Conservation (phyloP, 2,888 invertebrate genomes). For the Xestia ashworthii region DNA sequence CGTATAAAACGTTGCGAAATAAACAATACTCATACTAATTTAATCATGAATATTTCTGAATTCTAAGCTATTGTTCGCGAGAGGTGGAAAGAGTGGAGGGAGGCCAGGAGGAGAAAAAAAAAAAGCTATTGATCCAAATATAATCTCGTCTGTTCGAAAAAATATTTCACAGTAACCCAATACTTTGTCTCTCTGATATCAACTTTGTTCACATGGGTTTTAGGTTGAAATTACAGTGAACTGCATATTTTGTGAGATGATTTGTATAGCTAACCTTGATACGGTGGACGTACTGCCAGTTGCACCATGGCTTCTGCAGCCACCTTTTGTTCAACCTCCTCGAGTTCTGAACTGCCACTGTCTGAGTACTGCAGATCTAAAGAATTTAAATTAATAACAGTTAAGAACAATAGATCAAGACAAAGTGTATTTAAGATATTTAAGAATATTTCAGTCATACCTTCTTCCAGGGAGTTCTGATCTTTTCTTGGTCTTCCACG, state of each 20-base stretch:
- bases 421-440: background rate
- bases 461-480: constrained; percentile 94
- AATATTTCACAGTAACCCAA: background rate
- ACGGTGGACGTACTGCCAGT: constrained; percentile 84
- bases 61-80: background rate
- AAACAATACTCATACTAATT: no score
- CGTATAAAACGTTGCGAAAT: background rate
- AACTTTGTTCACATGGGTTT: background rate
- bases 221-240: background rate
- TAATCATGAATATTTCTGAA: background rate
- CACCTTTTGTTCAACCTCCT: constrained; percentile 91
- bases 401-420: background rate
- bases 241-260: background rate
- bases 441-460: constrained; percentile 80
- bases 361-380: constrained; percentile 89
- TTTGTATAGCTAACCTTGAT: constrained; percentile 48
- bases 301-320: constrained; percentile 95
- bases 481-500: constrained; percentile 89
- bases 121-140: background rate
- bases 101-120: no score
- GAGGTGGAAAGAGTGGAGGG: no score
- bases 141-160: background rate
- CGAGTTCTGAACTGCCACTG: constrained; percentile 88
- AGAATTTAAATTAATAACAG: constrained; percentile 9
- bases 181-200: background rate